phyloP scores from a whole-genome alignment of 2,888 invertebrate genomes.

The Chrysina gloriosa region DNA sequence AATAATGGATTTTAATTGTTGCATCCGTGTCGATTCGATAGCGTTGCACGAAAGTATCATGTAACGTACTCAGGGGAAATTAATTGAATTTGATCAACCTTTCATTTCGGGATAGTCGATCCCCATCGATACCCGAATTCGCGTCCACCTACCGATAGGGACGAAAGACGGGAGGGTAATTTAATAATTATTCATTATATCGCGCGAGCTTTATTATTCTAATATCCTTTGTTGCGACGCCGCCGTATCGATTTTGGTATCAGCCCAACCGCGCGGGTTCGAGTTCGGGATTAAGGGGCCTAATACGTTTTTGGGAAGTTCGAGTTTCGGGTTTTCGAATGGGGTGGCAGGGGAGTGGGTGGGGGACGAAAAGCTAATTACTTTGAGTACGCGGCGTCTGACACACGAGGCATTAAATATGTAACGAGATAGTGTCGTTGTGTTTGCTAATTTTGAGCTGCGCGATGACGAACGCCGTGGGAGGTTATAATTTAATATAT shows the following conservation, averaged over 20 bases:
- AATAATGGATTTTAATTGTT: slow-evolving; percentile 20
- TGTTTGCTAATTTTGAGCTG: background rate
- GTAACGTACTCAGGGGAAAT: slow-evolving; percentile 1
- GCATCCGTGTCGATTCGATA: slow-evolving; percentile 6
- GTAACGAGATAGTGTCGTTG: background rate
- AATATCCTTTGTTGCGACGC: slow-evolving; percentile 17
- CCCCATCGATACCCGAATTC: too few relatives aligned
- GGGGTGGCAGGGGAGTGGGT: background rate
- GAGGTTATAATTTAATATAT: background rate
- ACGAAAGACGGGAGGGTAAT: too few relatives aligned
- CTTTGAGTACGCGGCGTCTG: slow-evolving; percentile 1
- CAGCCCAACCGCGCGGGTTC: background rate
- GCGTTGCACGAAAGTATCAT: slow-evolving; percentile 2
- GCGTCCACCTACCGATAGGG: too few relatives aligned
- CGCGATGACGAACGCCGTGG: background rate
- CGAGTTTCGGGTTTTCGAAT: background rate
- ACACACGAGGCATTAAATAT: background rate
- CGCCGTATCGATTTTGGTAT: slow-evolving; percentile 2
- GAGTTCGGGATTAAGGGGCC: background rate
- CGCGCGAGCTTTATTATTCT: background rate
- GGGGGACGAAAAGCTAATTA: background rate
- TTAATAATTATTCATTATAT: background rate
- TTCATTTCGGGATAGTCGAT: too few relatives aligned
- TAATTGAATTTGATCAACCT: slow-evolving; percentile 16
- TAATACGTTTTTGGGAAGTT: background rate